Evolutionary conservation across 2,797 vertebrate genomes (phyloP).

Genomic region (Myripristis murdjan): DNA sequence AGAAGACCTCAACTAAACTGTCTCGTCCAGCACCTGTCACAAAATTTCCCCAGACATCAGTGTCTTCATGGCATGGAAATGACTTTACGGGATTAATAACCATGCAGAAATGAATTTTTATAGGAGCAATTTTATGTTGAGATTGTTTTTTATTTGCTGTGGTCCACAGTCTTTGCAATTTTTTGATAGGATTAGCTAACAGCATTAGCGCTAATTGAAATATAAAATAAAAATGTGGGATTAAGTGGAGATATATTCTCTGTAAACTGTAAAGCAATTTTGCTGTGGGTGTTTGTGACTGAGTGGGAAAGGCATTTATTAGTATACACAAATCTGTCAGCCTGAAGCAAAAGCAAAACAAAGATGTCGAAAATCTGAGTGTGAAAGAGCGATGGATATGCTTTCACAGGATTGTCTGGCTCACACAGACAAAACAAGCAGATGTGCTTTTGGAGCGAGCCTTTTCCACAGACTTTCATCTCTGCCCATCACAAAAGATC

Average conservation of each 20-base stretch:
- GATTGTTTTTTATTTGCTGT: not conserved
- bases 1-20: too few species aligned
- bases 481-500: constrained; percentile 48
- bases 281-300: constrained; percentile 38
- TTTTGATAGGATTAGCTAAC: not conserved
- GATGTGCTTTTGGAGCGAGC: constrained; percentile 61
- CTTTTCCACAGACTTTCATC: constrained; percentile 55
- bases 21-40: too few species aligned
- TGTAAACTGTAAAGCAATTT: constrained; percentile 24
- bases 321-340: constrained; percentile 59
- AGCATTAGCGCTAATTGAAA: constrained; percentile 1
- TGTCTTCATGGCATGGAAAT: not conserved
- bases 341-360: constrained; percentile 63
- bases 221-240: constrained; percentile 12
- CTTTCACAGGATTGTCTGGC: constrained; percentile 65
- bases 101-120: not conserved
- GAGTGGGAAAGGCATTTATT: constrained; percentile 54
- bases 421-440: constrained; percentile 63
- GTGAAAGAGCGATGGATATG: constrained; percentile 55
- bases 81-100: not conserved
- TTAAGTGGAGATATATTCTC: constrained; percentile 29
- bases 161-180: not conserved
- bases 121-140: not conserved
- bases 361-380: constrained; percentile 65
- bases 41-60: not conserved